Conservation (phyloP, 2,797 vertebrate genomes). For the Pseudopleuronectes americanus region DNA sequence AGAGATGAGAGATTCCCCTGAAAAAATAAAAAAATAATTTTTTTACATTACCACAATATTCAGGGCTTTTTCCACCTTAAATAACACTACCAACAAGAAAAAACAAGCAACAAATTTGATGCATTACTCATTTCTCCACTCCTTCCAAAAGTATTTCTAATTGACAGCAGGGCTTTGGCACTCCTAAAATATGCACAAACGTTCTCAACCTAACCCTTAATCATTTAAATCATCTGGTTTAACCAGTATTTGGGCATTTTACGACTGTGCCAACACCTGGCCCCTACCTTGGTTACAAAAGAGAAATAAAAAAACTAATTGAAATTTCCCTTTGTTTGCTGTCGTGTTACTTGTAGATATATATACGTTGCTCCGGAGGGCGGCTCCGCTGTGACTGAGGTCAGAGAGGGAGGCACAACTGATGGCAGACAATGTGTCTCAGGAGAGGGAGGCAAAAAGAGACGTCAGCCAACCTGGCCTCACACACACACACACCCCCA, state of each 20-base stretch:
- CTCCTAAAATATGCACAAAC: slow-evolving; percentile 75
- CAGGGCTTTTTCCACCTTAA: slow-evolving; percentile 36
- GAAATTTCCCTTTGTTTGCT: slow-evolving; percentile 60
- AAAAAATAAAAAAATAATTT: slow-evolving; percentile 2
- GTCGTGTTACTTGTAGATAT: slow-evolving; percentile 35
- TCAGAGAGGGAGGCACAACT: slow-evolving; percentile 58
- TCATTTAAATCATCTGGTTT: slow-evolving; percentile 78
- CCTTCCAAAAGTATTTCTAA: slow-evolving; percentile 78
- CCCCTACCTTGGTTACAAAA: slow-evolving; percentile 51
- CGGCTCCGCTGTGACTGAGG: slow-evolving; percentile 60
- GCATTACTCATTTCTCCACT: slow-evolving; percentile 85
- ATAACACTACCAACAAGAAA: slow-evolving; percentile 64
- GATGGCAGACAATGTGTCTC: slow-evolving; percentile 69
- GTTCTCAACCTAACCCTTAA: slow-evolving; percentile 74
- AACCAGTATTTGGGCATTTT: slow-evolving; percentile 77
- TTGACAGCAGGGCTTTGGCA: slow-evolving; percentile 74
- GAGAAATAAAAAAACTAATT: slow-evolving; percentile 39
- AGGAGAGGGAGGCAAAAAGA: slow-evolving; percentile 60
- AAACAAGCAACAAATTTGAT: slow-evolving; percentile 76
- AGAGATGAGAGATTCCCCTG: slow-evolving; percentile 32
- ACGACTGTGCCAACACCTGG: slow-evolving; percentile 68
- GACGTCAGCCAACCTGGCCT: slow-evolving; percentile 59
- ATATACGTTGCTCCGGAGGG: slow-evolving; percentile 26
- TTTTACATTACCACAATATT: slow-evolving; percentile 9
- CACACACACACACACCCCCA: slow-evolving; percentile 33